Evolutionary conservation across 2,888 invertebrate species (phyloP).

Genomic region (Thera obeliscata): DNA sequence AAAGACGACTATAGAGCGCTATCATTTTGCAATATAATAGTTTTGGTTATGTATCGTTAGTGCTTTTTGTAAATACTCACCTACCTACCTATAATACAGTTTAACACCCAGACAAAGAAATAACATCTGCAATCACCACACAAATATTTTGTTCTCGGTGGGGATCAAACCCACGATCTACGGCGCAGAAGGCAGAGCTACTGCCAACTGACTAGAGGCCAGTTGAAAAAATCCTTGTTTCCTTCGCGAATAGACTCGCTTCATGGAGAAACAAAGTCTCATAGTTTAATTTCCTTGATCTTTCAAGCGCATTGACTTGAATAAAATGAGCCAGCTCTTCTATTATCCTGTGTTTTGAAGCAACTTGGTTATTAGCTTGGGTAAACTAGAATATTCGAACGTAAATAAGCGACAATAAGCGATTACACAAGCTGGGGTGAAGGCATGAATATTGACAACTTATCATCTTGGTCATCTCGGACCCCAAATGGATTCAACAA

Average conservation of each 20-base stretch:
- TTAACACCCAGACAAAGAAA: too few relatives aligned
- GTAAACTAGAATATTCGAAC: constrained; percentile 76
- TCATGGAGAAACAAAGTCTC: not conserved
- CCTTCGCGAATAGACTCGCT: not conserved
- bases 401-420: constrained; percentile 77
- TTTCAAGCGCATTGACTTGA: not conserved
- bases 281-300: not conserved
- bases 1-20: not conserved
- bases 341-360: constrained; percentile 36
- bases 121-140: too few relatives aligned
- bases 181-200: too few relatives aligned
- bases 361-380: constrained; percentile 64
- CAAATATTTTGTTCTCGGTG: too few relatives aligned
- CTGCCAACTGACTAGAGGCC: too few relatives aligned
- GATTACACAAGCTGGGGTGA: constrained; percentile 70
- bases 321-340: constrained; percentile 10
- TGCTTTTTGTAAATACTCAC: too few relatives aligned
- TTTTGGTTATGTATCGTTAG: too few relatives aligned
- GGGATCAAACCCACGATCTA: too few relatives aligned
- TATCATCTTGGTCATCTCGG: constrained; percentile 60
- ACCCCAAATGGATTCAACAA: constrained; percentile 46
- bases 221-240: not conserved
- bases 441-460: constrained; percentile 70
- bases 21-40: not conserved
- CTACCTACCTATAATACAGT: too few relatives aligned